Evolutionary conservation across 1,140 invertebrate genomes (phyloP), one percentile per base, ranked within the genome.

Genomic region (Philopotamus ludificatus): DNA sequence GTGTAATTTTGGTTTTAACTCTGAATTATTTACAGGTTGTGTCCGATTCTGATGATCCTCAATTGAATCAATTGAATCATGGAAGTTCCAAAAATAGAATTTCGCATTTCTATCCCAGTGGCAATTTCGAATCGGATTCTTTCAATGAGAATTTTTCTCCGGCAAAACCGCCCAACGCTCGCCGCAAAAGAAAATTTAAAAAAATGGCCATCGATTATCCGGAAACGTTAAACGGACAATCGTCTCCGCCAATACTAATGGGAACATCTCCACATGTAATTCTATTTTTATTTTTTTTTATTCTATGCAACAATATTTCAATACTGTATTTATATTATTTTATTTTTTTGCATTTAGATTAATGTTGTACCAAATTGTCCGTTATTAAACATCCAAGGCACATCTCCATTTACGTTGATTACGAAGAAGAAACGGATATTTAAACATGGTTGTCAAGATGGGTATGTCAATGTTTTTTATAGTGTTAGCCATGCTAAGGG

Each of bases 111-210:
- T 79, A 80, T 65, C 77, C 84, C 28, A 78, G 75, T 22, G 74
- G 82, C 16, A 85, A 83, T 68, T 80, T 87, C 45, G 89, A 91
- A 71, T 91, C 89, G 0, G 89, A 91, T 75, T 91, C 89, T 0
- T 84, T 91, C 28, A 91, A 89, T 77, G 89, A 91, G 72, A 90
- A 87, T 71, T 86, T 90, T 67, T 89, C 88, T 60, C 88, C 88
- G 0, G 82, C 85, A 18, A 75, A 86, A 71, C 86, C 84, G 59
- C 84, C 79, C 51, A 88, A 82, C 75, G 82, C 86, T 7, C 81
- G 88, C 45, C 81, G 91, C 55, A 93, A 94, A 79, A 82, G 92
- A 50, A 94, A 94, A 75, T 91, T 93, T 70, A 95, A 95, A 74
- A 85, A 90, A 64, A 94, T 95, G 88, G 88, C 92, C 0, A 85